These are phyloP conservation scores for Zaprionus lachaisei DNA, from an alignment of 1,140 invertebrate species.

Conservation along the genomic window DNA sequence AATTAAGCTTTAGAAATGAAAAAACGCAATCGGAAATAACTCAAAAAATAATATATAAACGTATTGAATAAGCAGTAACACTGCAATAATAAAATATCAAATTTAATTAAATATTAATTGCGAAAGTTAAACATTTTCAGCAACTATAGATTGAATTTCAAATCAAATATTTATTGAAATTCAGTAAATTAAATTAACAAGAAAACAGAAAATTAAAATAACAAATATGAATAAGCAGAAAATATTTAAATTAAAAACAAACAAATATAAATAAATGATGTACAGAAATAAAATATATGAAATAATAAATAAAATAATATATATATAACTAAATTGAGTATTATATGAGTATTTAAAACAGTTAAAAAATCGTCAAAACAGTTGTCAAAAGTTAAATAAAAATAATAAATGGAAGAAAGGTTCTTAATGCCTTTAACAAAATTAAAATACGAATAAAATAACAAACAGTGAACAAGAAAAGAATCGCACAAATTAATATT, in stretches of 20 bases:
- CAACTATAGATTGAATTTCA: neutral
- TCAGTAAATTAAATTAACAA: conserved; percentile 20
- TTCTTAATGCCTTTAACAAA: neutral
- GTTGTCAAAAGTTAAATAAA: conserved; percentile 14
- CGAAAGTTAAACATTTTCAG: neutral
- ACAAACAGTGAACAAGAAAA: neutral
- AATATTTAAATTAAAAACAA: neutral
- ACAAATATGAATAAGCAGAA: neutral
- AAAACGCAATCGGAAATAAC: neutral
- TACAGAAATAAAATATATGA: neutral
- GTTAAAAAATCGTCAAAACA: conserved; percentile 8
- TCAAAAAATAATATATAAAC: neutral
- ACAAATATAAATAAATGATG: neutral
- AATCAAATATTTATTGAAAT: conserved; percentile 9
- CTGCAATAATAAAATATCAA: neutral
- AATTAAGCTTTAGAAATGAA: neutral
- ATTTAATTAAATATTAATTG: neutral
- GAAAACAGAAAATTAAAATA: neutral
- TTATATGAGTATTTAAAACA: neutral
- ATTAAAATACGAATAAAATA: neutral
- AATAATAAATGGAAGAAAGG: neutral
- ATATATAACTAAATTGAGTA: no score
- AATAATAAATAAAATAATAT: no score
- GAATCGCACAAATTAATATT: neutral
- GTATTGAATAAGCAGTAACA: neutral